phyloP scores from a whole-genome alignment of 2,888 invertebrate species.

The Dolichopus griseipennis region DNA sequence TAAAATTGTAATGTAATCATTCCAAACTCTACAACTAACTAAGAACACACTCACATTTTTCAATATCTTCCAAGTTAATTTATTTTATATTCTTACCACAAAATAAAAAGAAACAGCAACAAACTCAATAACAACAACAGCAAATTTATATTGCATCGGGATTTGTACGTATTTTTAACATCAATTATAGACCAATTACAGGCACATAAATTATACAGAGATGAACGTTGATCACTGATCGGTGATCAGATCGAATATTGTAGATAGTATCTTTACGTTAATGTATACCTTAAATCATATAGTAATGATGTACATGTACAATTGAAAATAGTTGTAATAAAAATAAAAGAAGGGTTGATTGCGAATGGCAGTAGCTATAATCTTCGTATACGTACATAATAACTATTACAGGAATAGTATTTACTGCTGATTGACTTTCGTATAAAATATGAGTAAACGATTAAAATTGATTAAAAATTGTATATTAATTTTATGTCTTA shows the following conservation, averaged over 20 bases:
- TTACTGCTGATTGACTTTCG: neutral
- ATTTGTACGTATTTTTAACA: neutral
- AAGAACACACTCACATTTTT: no score
- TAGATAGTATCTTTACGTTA: neutral
- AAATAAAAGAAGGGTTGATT: neutral
- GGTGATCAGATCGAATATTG: neutral
- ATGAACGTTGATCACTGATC: neutral
- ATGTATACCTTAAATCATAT: neutral
- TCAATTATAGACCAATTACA: constrained; percentile 12
- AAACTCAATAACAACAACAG: no score
- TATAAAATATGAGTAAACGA: no score
- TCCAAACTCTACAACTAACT: no score
- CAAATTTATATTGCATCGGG: neutral
- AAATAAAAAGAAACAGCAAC: no score
- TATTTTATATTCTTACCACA: no score
- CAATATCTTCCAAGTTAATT: no score
- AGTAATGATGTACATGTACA: neutral
- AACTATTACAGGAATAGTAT: neutral
- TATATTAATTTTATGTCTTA: neutral
- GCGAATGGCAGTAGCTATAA: neutral
- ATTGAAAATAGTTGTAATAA: no score
- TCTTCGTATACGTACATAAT: neutral
- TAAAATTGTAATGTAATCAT: no score
- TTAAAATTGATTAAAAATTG: neutral
- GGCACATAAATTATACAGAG: constrained; percentile 11